Evolutionary conservation across 2,113 vertebrate genomes (phyloP).

Genomic region (Cochlearius cochlearius): DNA sequence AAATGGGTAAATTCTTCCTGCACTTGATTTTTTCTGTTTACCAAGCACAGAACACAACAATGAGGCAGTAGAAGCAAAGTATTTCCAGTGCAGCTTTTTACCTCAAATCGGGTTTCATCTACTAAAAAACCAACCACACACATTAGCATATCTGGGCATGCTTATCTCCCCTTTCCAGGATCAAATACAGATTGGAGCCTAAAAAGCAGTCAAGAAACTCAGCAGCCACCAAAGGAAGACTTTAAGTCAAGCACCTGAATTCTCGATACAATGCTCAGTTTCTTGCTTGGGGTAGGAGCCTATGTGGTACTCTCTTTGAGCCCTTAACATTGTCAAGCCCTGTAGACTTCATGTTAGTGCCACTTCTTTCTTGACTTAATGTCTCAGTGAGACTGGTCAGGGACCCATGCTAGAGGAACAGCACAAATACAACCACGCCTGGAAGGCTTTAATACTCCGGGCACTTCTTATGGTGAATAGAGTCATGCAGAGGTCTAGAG

Average conservation of each 20-base stretch:
- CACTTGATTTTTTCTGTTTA: not conserved
- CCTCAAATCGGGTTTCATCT: not conserved
- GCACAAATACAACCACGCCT: not conserved
- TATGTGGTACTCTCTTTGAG: not conserved
- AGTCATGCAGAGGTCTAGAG: not conserved
- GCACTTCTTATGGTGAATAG: not conserved
- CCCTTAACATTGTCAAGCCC: not conserved
- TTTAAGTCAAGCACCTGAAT: not conserved
- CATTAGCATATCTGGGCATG: not conserved
- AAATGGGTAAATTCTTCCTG: not conserved
- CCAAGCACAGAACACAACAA: not conserved
- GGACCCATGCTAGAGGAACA: not conserved
- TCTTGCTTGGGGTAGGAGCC: not conserved
- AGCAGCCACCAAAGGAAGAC: not conserved
- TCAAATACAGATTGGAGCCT: not conserved
- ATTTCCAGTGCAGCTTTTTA: not conserved
- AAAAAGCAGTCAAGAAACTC: not conserved
- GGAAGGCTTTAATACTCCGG: not conserved
- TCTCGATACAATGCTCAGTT: not conserved
- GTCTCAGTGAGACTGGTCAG: not conserved
- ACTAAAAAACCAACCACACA: rapidly evolving
- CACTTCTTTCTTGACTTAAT: not conserved
- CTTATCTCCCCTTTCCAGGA: not conserved
- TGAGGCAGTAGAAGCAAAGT: not conserved
- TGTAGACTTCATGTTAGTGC: rapidly evolving